These are phyloP conservation scores for Eriosoma lanigerum DNA, from an alignment of 1,140 invertebrate species.

Conservation along the genomic window DNA sequence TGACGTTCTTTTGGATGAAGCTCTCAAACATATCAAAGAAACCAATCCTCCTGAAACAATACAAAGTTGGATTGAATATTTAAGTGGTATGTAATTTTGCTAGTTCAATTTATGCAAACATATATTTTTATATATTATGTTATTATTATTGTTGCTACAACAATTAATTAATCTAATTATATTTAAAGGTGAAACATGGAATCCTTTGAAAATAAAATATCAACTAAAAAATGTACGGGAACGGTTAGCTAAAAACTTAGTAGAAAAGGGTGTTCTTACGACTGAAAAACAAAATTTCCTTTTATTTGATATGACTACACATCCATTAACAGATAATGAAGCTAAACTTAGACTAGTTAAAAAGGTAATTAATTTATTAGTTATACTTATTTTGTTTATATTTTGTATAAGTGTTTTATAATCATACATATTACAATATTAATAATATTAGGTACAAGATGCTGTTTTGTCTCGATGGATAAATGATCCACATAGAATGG, in stretches of 20 bases:
- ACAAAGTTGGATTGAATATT: constrained; percentile 99
- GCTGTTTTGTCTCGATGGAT: constrained; percentile 94
- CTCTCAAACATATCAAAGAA: constrained; percentile 96
- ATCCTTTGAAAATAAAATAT: constrained; percentile 96
- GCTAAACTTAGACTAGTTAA: constrained; percentile 97
- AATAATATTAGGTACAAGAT: constrained; percentile 83
- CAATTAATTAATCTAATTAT: constrained; percentile 53
- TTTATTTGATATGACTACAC: constrained; percentile 99
- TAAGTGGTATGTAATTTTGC: constrained; percentile 76
- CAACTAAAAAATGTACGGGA: constrained; percentile 99
- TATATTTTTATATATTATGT: constrained; percentile 52
- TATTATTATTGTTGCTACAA: constrained; percentile 51
- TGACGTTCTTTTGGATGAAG: constrained; percentile 97
- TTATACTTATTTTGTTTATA: neutral
- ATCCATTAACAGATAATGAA: constrained; percentile 93
- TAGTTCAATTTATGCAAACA: too few relatives aligned
- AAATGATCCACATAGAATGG: constrained; percentile 96
- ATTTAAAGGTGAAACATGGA: constrained; percentile 95
- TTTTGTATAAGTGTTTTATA: neutral
- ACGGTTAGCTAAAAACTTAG: constrained; percentile 97
- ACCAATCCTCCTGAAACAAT: constrained; percentile 96
- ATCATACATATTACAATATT: neutral
- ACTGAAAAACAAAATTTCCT: constrained; percentile 99
- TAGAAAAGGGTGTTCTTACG: constrained; percentile 99
- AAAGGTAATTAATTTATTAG: constrained; percentile 69